Base-by-base conservation (phyloP, 1,140 invertebrate genomes). In the Mylabris phalerata region DNA sequence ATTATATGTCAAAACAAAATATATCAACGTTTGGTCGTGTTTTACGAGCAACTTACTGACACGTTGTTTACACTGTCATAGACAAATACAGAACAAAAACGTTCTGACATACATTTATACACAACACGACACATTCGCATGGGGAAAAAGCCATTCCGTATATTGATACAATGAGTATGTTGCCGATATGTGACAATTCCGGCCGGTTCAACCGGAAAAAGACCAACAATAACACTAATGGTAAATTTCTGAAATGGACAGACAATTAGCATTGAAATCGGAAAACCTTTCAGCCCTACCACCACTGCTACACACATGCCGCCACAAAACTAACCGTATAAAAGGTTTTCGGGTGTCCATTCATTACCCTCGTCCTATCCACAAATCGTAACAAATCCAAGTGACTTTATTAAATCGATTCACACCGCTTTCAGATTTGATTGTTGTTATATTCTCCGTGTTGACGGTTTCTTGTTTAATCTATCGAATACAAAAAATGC, bases 1-100 rank as follows among this genome's bases (percentile, higher is more conserved):
- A 59, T 59, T 57, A 56, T 54, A 56, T 55, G 60, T 58, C 60
- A 62, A 58, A 62, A 62, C 55, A 62, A 62, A 62, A 62, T 62
- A 62, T 59, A 62, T 62, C 60, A 62, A 47, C 55, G 56, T 51
- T 54, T 32, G 60, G 48, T 59, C 55, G 51, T 49, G 47, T 62
- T 62, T 58, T 54, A 59, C 60, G 50, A 62, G 45, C 51, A 57
- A 62, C 55, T 62, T 62, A 62, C 55, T 48, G 60, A 58, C 60
- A 50, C 60, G 60, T 50, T 62, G 60, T 62, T 62, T 59, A 58
- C 54, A 43, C 59, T 61, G 59, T 58, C 60, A 58, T 27, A 55
- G 55, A 55, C 56, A 58, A 54, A 62, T 46, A 58, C 52, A 41
- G 50, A 46, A 55, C 49, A 24, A 39, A 58, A 58, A 51, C 56